Conservation (phyloP, 2,113 vertebrate species). For the Tragelaphus strepsiceros region DNA sequence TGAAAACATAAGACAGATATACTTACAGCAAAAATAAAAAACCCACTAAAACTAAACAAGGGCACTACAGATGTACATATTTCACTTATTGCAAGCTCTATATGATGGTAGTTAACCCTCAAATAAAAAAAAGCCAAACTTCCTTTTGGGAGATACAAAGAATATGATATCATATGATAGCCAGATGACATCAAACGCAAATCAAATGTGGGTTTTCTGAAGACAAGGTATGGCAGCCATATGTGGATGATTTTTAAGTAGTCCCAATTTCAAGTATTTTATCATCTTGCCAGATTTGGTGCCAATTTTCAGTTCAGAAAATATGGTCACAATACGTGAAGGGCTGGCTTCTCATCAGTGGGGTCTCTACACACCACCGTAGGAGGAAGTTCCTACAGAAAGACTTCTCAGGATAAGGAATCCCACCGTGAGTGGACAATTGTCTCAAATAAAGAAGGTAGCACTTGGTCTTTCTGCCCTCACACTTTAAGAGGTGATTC, state of each 20-base stretch:
- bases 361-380: background rate
- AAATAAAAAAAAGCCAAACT: slow-evolving; percentile 42
- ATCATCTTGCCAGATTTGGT: slow-evolving; percentile 43
- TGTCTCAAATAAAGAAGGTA: background rate
- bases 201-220: slow-evolving; percentile 46
- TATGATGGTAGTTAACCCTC: slow-evolving; percentile 37
- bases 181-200: slow-evolving; percentile 70
- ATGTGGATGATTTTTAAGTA: slow-evolving; percentile 47
- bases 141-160: slow-evolving; percentile 49
- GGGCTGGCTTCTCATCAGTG: background rate
- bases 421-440: background rate
- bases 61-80: background rate
- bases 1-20: slow-evolving; percentile 26
- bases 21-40: background rate
- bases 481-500: background rate
- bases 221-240: slow-evolving; percentile 59
- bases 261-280: slow-evolving; percentile 49
- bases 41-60: slow-evolving; percentile 7
- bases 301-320: slow-evolving; percentile 38
- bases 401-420: background rate
- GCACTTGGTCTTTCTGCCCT: background rate
- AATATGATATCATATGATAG: slow-evolving; percentile 64
- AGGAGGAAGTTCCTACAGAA: background rate
- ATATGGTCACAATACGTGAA: slow-evolving; percentile 9
- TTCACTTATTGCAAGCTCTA: slow-evolving; percentile 32